Base-by-base conservation (phyloP, 2,888 invertebrate genomes). In the Mythimna lalbum region DNA sequence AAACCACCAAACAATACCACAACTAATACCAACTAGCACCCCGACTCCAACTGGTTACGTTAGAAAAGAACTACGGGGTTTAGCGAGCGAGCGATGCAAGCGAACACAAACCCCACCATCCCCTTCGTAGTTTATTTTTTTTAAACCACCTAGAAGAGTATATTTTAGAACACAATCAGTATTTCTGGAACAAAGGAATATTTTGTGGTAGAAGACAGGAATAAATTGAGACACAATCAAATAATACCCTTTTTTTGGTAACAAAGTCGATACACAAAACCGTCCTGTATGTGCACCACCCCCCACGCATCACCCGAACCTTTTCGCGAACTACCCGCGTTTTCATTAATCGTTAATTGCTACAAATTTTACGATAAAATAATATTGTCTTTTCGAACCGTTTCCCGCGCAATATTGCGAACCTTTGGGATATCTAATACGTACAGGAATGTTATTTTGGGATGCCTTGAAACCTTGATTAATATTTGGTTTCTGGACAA, bases 311-410 rank as follows among this genome's bases (percentile, higher is more conserved):
- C 10, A 50, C n/a, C 31, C 19, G 31, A 59, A 47, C 63, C 63
- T 78, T 69, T 78, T 39, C 17, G 36, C 17, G 33, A 64, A 62
- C 60, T 82, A 69, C 75, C 57, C 53, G 36, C 59, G 64, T 69
- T 69, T 82, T 70, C 71, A 82, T 69, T 79, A 75, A 62, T 59
- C 70, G 59, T 67, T 78, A 82, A 80, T 82, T 74, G 69, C 69
- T 82, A 70, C 69, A 74, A 69, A 73, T 82, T 68, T 79, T 60
- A 70, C 62, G 64, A 60, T 62, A 66, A 63, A 76, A 81, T 39
- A 81, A 77, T 78, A 64, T 80, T 78, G 77, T 76, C 55, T 33
- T 63, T 72, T 52, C 1, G 4, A 47, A 56, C 66, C 66, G 66
- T 59, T 80, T 56, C 21, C 60, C 21, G 14, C 17, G 50, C 50